phyloP scores from a whole-genome alignment of 2,888 invertebrate species.

The Orthonevra nobilis region DNA sequence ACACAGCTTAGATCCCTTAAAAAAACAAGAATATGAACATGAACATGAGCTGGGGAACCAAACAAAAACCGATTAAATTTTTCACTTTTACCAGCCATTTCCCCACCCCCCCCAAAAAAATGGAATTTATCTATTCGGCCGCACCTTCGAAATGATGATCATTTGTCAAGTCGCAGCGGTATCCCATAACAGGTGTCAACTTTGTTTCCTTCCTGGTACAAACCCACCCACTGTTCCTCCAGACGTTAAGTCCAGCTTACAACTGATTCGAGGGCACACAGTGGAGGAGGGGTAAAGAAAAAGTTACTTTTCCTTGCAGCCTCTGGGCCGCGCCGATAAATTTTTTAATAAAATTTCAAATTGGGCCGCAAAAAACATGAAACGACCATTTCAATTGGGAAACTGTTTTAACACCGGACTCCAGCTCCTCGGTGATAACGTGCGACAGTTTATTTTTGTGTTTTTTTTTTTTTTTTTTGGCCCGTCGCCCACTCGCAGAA shows the following conservation, averaged over 20 bases:
- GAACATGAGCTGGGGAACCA: background rate
- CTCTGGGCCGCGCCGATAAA: too few species aligned
- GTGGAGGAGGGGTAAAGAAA: too few species aligned
- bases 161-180: slow-evolving; percentile 42
- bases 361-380: background rate
- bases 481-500: slow-evolving; percentile 51
- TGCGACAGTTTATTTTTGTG: slow-evolving; percentile 1
- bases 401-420: background rate
- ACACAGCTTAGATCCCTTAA: too few species aligned
- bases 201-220: background rate
- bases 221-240: background rate
- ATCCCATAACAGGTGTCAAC: slow-evolving; percentile 32
- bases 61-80: slow-evolving; percentile 32
- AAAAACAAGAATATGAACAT: too few species aligned
- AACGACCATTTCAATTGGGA: background rate
- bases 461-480: too few species aligned
- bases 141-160: slow-evolving; percentile 50
- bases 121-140: slow-evolving; percentile 18
- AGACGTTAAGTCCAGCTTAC: slow-evolving; percentile 10
- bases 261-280: slow-evolving; percentile 19
- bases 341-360: background rate
- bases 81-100: slow-evolving; percentile 15
- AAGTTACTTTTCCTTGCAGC: background rate
- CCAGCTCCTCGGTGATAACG: slow-evolving; percentile 9
- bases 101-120: background rate